phyloP scores from a whole-genome alignment of 2,113 vertebrate genomes.

The Coryphaenoides rupestris region DNA sequence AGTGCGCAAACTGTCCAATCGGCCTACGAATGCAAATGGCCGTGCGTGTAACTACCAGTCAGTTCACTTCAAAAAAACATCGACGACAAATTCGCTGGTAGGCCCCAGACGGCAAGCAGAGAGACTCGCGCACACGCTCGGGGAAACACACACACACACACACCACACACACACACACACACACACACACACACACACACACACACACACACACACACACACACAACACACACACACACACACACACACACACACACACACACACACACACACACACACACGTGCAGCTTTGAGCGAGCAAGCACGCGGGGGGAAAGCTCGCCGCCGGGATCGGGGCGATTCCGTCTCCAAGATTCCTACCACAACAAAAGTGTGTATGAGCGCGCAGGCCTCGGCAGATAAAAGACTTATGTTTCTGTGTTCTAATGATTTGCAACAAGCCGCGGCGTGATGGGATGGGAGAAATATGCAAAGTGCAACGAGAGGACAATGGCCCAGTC shows the following conservation, averaged over 20 bases:
- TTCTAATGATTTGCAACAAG: slow-evolving; percentile 53
- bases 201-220: slow-evolving; percentile 17
- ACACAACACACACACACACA: slow-evolving; percentile 17
- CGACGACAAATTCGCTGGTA: too few species aligned
- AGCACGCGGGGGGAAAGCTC: too few species aligned
- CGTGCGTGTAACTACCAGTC: too few species aligned
- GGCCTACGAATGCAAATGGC: too few species aligned
- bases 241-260: slow-evolving; percentile 17
- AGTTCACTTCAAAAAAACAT: too few species aligned
- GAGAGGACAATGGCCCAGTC: slow-evolving; percentile 43
- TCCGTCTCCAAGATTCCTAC: slow-evolving; percentile 25
- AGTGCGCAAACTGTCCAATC: too few species aligned
- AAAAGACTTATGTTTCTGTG: slow-evolving; percentile 36
- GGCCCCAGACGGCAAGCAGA: too few species aligned
- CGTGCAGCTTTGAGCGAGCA: slow-evolving; percentile 7
- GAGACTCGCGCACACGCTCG: slow-evolving; percentile 44
- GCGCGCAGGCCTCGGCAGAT: slow-evolving; percentile 41
- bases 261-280: slow-evolving; percentile 19
- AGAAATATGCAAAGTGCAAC: slow-evolving; percentile 52
- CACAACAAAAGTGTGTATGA: slow-evolving; percentile 41
- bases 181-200: slow-evolving; percentile 19
- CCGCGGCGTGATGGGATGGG: slow-evolving; percentile 38
- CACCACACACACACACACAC: slow-evolving; percentile 14
- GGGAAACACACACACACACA: slow-evolving; percentile 17
- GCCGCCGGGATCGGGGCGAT: slow-evolving; percentile 4